phyloP scores from a whole-genome alignment of 2,113 vertebrate species.

The Pachycephala philippinensis region DNA sequence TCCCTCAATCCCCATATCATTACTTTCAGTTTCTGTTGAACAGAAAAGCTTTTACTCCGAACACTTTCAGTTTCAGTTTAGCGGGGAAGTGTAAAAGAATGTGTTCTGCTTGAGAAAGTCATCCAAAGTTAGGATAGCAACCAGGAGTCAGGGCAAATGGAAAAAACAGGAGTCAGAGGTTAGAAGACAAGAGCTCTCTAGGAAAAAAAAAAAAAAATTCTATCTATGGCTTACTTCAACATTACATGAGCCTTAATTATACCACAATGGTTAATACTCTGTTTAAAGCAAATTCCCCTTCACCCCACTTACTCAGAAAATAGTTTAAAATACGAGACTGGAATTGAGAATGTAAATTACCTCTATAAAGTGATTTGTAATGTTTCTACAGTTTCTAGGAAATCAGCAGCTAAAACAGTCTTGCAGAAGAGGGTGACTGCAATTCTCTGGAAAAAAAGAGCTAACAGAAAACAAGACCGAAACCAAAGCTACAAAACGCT shows the following conservation, averaged over 20 bases:
- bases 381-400: not conserved
- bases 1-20: not conserved
- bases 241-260: not conserved
- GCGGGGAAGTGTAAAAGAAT: not conserved
- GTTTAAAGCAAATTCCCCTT: not conserved
- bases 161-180: not conserved
- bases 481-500: not conserved
- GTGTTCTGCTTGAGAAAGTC: not conserved
- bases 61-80: constrained; percentile 49
- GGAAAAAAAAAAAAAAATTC: not conserved
- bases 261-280: not conserved
- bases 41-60: not conserved
- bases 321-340: not conserved
- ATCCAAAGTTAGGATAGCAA: not conserved
- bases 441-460: not conserved
- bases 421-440: not conserved
- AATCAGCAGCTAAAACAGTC: not conserved
- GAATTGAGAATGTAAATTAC: not conserved
- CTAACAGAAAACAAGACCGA: not conserved
- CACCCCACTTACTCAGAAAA: not conserved
- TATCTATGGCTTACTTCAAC: not conserved
- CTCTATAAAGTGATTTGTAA: not conserved
- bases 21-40: constrained; percentile 32
- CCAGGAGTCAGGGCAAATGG: not conserved
- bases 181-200: not conserved